These are phyloP conservation scores for Astreopora myriophthalma DNA, from an alignment of 64 coral and sea anemone species.

Conservation along the genomic window DNA sequence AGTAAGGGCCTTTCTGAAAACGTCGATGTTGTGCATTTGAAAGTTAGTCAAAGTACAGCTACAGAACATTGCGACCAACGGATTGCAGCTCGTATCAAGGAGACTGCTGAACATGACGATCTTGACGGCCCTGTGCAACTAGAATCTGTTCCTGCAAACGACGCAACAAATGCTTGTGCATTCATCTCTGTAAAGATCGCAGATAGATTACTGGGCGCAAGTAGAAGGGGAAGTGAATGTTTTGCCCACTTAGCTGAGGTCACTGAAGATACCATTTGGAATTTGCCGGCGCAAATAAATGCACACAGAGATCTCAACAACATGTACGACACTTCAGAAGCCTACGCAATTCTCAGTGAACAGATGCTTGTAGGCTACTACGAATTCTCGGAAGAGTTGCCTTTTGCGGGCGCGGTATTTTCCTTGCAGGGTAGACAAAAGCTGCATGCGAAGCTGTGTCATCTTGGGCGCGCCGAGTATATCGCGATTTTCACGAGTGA, in stretches of 20 bases:
- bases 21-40: not conserved
- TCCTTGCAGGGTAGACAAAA: no score
- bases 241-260: not conserved
- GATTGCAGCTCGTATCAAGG: not conserved
- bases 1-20: not conserved
- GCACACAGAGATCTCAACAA: not conserved
- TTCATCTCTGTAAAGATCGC: slow-evolving; percentile 33
- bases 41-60: not conserved
- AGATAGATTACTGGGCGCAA: not conserved
- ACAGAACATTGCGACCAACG: not conserved
- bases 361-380: no score
- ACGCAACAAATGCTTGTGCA: slow-evolving; percentile 13
- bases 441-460: no score
- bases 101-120: not conserved
- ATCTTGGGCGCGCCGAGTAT: no score
- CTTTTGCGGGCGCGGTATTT: no score
- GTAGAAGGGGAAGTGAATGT: not conserved
- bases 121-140: not conserved
- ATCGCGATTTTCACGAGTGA: no score
- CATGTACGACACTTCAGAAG: no score
- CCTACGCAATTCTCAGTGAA: no score
- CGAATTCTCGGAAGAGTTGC: no score
- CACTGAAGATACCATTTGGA: not conserved
- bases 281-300: slow-evolving; percentile 6
- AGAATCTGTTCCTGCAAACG: not conserved